These are phyloP conservation scores for Lerista edwardsae DNA, from an alignment of 2,797 vertebrate genomes.

Conservation along the genomic window DNA sequence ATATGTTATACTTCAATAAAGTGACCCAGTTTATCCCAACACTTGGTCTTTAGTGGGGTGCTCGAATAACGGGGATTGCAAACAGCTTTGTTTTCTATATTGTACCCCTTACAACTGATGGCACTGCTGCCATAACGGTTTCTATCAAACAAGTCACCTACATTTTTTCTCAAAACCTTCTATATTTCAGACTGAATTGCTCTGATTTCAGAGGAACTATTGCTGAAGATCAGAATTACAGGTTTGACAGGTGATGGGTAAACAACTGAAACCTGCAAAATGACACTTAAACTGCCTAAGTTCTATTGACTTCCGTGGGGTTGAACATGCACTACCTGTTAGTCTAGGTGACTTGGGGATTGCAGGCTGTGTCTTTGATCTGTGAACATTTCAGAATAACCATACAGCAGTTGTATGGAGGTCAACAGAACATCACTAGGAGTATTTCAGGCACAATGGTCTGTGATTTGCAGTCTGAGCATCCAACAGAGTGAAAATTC, in stretches of 20 bases:
- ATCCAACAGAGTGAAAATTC: not conserved
- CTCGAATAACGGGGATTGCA: not conserved
- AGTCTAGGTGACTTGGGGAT: not conserved
- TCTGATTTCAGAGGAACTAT: not conserved
- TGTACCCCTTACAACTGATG: not conserved
- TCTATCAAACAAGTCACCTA: not conserved
- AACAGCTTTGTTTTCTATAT: not conserved
- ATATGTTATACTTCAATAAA: no score
- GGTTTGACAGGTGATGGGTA: not conserved
- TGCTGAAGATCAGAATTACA: not conserved
- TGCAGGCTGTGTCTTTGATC: not conserved
- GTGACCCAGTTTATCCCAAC: no score
- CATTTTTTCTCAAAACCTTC: not conserved
- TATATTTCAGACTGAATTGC: not conserved
- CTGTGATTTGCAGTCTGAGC: not conserved
- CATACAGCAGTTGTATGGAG: not conserved
- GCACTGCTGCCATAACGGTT: not conserved
- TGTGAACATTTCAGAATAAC: not conserved
- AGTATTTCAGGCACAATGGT: not conserved
- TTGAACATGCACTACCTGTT: not conserved
- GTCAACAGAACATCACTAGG: slow-evolving; percentile 2
- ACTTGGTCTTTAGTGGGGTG: no score
- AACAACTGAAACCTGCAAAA: not conserved
- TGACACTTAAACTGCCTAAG: slow-evolving; percentile 3
- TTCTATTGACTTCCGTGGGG: slow-evolving; percentile 4